Conservation (phyloP, 2,113 vertebrate species). For the Cricetomys ansorgei region DNA sequence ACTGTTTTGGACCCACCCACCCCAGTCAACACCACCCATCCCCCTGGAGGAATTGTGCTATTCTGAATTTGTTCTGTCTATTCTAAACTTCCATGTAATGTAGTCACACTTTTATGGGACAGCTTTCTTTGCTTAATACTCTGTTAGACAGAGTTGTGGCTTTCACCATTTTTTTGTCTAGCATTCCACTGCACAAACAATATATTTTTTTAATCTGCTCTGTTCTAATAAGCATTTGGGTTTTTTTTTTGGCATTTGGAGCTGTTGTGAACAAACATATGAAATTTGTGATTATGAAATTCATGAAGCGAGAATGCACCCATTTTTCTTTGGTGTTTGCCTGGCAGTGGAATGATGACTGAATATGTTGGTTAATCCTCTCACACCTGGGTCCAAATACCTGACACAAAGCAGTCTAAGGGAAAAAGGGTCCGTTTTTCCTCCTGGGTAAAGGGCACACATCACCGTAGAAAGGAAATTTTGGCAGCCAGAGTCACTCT, state of each 20-base stretch:
- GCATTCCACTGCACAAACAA: neutral
- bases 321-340: neutral
- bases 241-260: neutral
- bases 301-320: neutral
- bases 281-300: neutral
- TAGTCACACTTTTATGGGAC: neutral
- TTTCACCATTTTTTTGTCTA: neutral
- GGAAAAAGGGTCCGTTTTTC: neutral
- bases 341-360: neutral
- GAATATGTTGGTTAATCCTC: neutral
- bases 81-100: neutral
- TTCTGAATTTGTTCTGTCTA: neutral
- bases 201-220: neutral
- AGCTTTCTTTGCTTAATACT: neutral
- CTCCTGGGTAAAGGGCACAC: neutral
- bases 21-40: accelerated
- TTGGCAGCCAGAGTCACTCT: too few species aligned
- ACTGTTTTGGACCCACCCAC: neutral
- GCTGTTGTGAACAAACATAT: neutral
- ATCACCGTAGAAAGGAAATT: neutral
- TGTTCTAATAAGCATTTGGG: neutral
- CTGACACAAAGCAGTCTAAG: neutral
- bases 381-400: too few species aligned
- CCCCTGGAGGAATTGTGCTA: neutral
- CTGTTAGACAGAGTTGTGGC: neutral